Evolutionary conservation across 2,888 invertebrate species (phyloP).

Genomic region (Biston stratarius): DNA sequence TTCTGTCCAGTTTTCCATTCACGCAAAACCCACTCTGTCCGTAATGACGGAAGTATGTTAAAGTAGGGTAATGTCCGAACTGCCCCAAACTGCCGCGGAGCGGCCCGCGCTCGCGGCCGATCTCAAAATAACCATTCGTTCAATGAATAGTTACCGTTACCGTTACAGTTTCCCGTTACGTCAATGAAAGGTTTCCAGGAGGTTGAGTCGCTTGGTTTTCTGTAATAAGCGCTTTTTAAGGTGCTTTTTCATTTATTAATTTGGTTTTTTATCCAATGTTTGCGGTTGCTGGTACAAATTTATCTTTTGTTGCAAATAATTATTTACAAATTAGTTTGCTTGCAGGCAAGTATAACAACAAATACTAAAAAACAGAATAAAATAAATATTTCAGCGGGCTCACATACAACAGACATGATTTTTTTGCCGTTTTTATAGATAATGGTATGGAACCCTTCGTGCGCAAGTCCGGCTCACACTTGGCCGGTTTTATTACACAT

Average conservation of each 20-base stretch:
- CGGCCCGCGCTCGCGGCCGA: slow-evolving; percentile 12
- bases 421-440: too few relatives aligned
- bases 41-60: slow-evolving; percentile 19
- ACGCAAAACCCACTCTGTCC: neutral
- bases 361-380: too few relatives aligned
- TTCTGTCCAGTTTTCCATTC: neutral
- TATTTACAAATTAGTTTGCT: too few relatives aligned
- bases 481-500: too few relatives aligned
- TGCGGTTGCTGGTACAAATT: too few relatives aligned
- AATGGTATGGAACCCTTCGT: too few relatives aligned
- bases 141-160: slow-evolving; percentile 36
- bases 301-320: too few relatives aligned
- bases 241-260: neutral
- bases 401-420: too few relatives aligned
- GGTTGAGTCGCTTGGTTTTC: slow-evolving; percentile 2
- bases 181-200: slow-evolving; percentile 12
- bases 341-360: too few relatives aligned
- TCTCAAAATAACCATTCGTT: slow-evolving; percentile 37
- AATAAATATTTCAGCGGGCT: too few relatives aligned
- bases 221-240: neutral
- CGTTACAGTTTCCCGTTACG: slow-evolving; percentile 27
- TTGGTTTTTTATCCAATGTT: too few relatives aligned
- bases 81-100: slow-evolving; percentile 1
- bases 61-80: slow-evolving; percentile 26
- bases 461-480: too few relatives aligned